Percentiles rank a stretch among this genome's conserved stretches.
Conservation (phyloP, 2,888 invertebrate genomes). For the Dryomyza anilis region DNA sequence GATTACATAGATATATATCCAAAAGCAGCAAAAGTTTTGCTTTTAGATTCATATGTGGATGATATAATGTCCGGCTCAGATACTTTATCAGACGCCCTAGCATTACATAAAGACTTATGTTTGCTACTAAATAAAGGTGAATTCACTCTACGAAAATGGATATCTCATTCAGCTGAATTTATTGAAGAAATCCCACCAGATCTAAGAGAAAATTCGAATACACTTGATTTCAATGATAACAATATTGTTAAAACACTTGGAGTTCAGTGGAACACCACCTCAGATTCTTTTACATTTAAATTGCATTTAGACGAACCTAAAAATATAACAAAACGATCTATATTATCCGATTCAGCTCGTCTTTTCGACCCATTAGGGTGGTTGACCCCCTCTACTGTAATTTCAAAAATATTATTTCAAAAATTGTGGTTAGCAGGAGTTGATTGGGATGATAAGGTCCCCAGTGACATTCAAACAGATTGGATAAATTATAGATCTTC, state of each 20-base stretch:
- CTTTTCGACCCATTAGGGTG: conserved; percentile 21
- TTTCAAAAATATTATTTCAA: conserved; percentile 22
- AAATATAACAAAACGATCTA: conserved; percentile 1
- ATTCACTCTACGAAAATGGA: conserved; percentile 25
- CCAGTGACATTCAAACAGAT: not conserved
- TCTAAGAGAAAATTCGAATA: conserved; percentile 4
- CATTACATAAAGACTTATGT: conserved; percentile 21
- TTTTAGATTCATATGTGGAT: conserved; percentile 26
- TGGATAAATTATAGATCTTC: conserved; percentile 16
- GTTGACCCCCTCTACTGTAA: conserved; percentile 12
- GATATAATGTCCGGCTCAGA: conserved; percentile 29
- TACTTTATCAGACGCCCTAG: conserved; percentile 3
- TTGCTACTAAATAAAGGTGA: conserved; percentile 13
- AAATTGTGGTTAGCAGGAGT: conserved; percentile 22
- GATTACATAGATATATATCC: conserved; percentile 21
- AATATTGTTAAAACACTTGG: conserved; percentile 15
- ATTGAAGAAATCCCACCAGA: conserved; percentile 8
- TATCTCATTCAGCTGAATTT: conserved; percentile 15
- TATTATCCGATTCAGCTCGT: not conserved
- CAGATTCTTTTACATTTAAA: conserved; percentile 20
- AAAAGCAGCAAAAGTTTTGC: conserved; percentile 3
- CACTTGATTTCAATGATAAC: conserved; percentile 13
- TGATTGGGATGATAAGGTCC: conserved; percentile 23
- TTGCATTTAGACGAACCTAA: not conserved
- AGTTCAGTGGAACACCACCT: conserved; percentile 24